Evolutionary conservation across 1,140 invertebrate species (phyloP), one percentile per base, ranked within the genome.

Genomic region (Euura lappo): DNA sequence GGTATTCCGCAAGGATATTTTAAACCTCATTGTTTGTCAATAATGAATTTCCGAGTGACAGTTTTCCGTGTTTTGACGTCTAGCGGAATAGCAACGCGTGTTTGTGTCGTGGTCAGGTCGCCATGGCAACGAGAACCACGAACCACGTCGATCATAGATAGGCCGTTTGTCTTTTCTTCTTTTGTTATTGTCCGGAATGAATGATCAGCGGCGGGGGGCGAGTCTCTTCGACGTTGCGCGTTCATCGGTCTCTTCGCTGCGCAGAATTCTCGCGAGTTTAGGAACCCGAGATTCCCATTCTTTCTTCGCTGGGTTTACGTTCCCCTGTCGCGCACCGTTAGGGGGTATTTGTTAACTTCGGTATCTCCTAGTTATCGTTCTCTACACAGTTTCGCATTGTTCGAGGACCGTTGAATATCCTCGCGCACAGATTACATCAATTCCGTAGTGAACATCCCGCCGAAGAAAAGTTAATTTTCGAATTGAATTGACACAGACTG

Each of bases 1-100:
- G 79, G 93, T 91, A 79, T 92, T 92, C 79, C 91, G 90, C 72
- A 92, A 81, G 65, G 92, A 93, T 84, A 94, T 92, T 91, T 97
- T 96, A 76, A 96, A 92, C 84, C 92, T 91, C 95, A 97, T 97
- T 28, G 28, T 28, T 28, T 28, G 28, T 28, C 28, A 28, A 28
- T 28, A 28, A 28, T 28, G 28, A 28, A 28, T 28, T 28, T 28
- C 28, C 28, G 28, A 60, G 5, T 60, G 51, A 11, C 10, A 6
- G 51, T 60, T 3, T 60, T 60, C 8, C 3, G 51, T 4, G 10
- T n/a, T 60, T 60, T 60, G 51, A 60, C 51, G 51, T 60, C 3
- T 60, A 8, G 13, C 8, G 3, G 2, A 60, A 60, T 60, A 11
- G 1, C 13, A 60, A 60, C 13, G 51, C 51, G 51, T 60, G 10